phyloP scores from a whole-genome alignment of 2,113 vertebrate genomes.

The Paratilapia polleni region DNA sequence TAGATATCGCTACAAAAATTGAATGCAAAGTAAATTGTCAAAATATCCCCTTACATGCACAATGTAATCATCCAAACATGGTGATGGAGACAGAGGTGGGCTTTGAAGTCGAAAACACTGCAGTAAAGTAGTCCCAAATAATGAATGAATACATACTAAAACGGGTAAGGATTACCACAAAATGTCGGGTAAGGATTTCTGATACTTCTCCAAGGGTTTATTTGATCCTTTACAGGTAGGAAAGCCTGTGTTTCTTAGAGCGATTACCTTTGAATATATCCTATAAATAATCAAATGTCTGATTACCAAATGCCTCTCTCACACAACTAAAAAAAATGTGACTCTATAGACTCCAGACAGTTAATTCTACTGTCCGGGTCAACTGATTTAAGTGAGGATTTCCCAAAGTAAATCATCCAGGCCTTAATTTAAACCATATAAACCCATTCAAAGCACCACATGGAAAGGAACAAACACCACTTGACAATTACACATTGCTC shows the following conservation, averaged over 20 bases:
- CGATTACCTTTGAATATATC: slow-evolving; percentile 47
- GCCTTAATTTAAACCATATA: slow-evolving; percentile 12
- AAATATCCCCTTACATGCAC: slow-evolving; percentile 37
- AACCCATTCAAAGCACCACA: slow-evolving; percentile 20
- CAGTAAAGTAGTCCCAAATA: slow-evolving; percentile 20
- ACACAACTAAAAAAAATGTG: neutral
- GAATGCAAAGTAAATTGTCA: slow-evolving; percentile 43
- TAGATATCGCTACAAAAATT: slow-evolving; percentile 22
- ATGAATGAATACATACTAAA: slow-evolving; percentile 20
- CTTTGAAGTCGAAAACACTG: slow-evolving; percentile 50
- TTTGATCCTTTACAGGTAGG: slow-evolving; percentile 38
- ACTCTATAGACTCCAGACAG: neutral
- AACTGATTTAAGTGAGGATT: slow-evolving; percentile 6
- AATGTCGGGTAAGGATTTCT: slow-evolving; percentile 42
- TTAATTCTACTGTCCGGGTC: neutral
- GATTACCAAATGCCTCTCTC: slow-evolving; percentile 6
- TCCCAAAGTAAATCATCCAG: neutral
- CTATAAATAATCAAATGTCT: slow-evolving; percentile 44
- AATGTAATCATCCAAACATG: slow-evolving; percentile 32
- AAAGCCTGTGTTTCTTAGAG: slow-evolving; percentile 49
- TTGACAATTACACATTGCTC: slow-evolving; percentile 10
- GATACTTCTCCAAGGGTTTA: slow-evolving; percentile 33
- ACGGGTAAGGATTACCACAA: no score
- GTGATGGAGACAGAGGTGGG: slow-evolving; percentile 14
- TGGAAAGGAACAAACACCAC: neutral